Evolutionary conservation across 2,113 vertebrate genomes (phyloP).

Genomic region (Bostrychus sinensis): DNA sequence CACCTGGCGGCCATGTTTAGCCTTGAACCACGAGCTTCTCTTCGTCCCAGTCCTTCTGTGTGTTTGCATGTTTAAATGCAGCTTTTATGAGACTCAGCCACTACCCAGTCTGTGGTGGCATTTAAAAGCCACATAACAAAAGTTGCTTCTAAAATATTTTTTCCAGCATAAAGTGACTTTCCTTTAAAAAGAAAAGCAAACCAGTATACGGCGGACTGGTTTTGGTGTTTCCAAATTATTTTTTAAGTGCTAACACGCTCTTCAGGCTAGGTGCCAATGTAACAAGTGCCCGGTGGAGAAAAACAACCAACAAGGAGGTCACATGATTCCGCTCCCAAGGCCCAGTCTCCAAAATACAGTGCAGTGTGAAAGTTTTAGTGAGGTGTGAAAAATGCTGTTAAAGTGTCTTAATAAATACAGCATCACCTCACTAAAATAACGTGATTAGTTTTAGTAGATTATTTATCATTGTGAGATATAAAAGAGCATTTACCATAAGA

Average conservation of each 20-base stretch:
- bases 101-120: slow-evolving; percentile 20
- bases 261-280: slow-evolving; percentile 47
- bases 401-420: background rate
- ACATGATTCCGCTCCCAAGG: slow-evolving; percentile 33
- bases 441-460: too few relatives aligned
- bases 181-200: slow-evolving; percentile 49
- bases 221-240: slow-evolving; percentile 57
- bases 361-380: slow-evolving; percentile 2
- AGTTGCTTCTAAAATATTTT: slow-evolving; percentile 36
- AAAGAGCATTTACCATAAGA: too few relatives aligned
- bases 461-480: too few relatives aligned
- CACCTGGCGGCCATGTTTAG: background rate
- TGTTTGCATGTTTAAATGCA: slow-evolving; percentile 3
- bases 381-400: background rate
- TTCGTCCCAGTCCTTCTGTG: slow-evolving; percentile 7
- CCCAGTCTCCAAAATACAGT: slow-evolving; percentile 26
- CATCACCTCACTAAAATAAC: too few relatives aligned
- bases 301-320: slow-evolving; percentile 55
- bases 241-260: slow-evolving; percentile 49
- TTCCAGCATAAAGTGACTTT: slow-evolving; percentile 58
- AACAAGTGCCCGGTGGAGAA: slow-evolving; percentile 57
- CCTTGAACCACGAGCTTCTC: background rate
- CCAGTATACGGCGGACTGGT: slow-evolving; percentile 15
- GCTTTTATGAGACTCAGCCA: slow-evolving; percentile 16
- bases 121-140: slow-evolving; percentile 39